A percentile compares a stretch with the other conserved stretches of the same genome.
These are phyloP conservation scores for Iguana delicatissima DNA, from an alignment of 2,797 vertebrate species.

Conservation along the genomic window DNA sequence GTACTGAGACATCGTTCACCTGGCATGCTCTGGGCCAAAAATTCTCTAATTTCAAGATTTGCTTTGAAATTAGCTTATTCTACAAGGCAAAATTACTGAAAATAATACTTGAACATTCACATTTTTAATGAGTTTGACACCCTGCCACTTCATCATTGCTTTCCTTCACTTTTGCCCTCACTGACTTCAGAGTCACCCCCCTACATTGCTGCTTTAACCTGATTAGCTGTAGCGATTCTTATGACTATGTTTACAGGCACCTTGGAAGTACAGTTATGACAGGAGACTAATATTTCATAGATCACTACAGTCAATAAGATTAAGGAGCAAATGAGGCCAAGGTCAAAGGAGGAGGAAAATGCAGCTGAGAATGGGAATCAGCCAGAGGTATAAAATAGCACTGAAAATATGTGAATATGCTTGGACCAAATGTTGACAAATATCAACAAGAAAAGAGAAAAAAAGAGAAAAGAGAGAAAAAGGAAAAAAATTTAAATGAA, in stretches of 20 bases:
- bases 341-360: background rate
- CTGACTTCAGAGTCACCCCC: background rate
- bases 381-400: background rate
- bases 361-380: background rate
- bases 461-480: background rate
- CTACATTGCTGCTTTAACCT: no score
- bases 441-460: background rate
- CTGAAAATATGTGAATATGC: background rate
- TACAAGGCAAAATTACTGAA: background rate
- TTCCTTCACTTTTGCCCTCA: background rate
- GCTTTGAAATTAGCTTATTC: slow-evolving; percentile 7
- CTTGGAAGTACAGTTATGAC: background rate
- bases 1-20: background rate
- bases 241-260: background rate
- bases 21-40: background rate
- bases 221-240: background rate
- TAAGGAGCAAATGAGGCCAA: background rate
- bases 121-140: background rate
- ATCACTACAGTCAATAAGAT: background rate
- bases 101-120: background rate
- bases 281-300: background rate
- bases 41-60: background rate
- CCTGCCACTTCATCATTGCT: background rate
- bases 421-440: background rate
- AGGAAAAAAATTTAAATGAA: background rate